phyloP scores from a whole-genome alignment of 2,113 vertebrate species.

The Glaucidium brasilianum region DNA sequence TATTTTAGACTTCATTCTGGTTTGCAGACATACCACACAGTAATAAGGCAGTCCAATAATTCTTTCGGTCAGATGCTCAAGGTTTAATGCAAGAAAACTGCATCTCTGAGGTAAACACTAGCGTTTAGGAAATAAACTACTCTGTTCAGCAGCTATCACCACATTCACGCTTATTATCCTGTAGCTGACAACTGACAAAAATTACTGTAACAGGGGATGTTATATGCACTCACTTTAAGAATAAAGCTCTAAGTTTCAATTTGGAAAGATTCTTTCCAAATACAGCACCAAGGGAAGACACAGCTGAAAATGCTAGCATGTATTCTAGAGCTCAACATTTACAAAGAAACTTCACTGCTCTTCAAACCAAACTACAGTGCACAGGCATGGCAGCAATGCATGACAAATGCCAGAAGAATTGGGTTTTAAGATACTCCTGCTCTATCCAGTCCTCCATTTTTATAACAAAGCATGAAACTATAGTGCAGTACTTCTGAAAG shows the following conservation, averaged over 20 bases:
- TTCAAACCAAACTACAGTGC: not conserved
- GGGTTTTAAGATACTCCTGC: not conserved
- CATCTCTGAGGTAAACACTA: not conserved
- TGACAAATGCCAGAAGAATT: not conserved
- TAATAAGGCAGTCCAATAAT: not conserved
- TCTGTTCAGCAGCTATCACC: not conserved
- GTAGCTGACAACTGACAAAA: not conserved
- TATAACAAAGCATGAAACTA: not conserved
- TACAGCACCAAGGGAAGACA: not conserved
- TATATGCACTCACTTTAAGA: not conserved
- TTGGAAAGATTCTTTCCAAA: not conserved
- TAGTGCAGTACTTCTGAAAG: not conserved
- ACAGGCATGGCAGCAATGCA: not conserved
- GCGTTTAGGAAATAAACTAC: not conserved
- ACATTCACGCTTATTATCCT: not conserved
- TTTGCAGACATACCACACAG: not conserved
- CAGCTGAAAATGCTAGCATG: not conserved
- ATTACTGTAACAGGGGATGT: accelerated
- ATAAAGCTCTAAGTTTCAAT: not conserved
- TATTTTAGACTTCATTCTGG: not conserved
- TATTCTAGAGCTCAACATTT: not conserved
- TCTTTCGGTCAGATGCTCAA: not conserved
- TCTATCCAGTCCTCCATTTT: not conserved
- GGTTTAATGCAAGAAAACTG: not conserved
- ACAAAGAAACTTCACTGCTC: not conserved